phyloP scores from a whole-genome alignment of 2,113 vertebrate species.

The Dascyllus trimaculatus region DNA sequence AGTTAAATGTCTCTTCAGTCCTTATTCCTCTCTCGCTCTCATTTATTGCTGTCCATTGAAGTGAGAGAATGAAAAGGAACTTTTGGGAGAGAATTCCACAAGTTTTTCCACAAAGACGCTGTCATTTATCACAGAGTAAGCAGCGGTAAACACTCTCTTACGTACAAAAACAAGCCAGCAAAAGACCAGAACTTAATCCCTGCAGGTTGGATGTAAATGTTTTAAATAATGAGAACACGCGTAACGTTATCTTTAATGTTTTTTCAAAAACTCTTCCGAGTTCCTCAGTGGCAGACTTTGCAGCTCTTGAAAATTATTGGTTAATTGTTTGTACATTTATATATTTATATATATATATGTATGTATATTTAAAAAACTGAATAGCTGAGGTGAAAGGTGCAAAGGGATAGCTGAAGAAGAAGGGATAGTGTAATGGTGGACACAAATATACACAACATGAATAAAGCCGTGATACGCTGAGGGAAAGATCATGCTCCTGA shows the following conservation, averaged over 20 bases:
- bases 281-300: conserved; percentile 64
- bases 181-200: conserved; percentile 57
- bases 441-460: conserved; percentile 61
- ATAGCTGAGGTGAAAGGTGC: conserved; percentile 13
- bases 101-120: conserved; percentile 30
- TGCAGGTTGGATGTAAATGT: conserved; percentile 43
- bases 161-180: conserved; percentile 52
- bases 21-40: conserved; percentile 34
- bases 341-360: background rate
- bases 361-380: conserved; percentile 9
- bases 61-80: conserved; percentile 40
- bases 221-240: conserved; percentile 45
- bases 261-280: conserved; percentile 39
- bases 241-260: conserved; percentile 45
- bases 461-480: conserved; percentile 55
- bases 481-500: conserved; percentile 75
- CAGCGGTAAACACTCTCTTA: conserved; percentile 52
- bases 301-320: conserved; percentile 59
- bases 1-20: conserved; percentile 44
- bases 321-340: conserved; percentile 57
- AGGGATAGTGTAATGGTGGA: conserved; percentile 22
- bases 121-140: conserved; percentile 58
- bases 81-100: conserved; percentile 31
- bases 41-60: conserved; percentile 64
- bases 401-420: conserved; percentile 25